A percentile compares a stretch with the other conserved stretches of the same genome.
phyloP scores from a whole-genome alignment of 2,797 vertebrate species.

The Masticophis lateralis region DNA sequence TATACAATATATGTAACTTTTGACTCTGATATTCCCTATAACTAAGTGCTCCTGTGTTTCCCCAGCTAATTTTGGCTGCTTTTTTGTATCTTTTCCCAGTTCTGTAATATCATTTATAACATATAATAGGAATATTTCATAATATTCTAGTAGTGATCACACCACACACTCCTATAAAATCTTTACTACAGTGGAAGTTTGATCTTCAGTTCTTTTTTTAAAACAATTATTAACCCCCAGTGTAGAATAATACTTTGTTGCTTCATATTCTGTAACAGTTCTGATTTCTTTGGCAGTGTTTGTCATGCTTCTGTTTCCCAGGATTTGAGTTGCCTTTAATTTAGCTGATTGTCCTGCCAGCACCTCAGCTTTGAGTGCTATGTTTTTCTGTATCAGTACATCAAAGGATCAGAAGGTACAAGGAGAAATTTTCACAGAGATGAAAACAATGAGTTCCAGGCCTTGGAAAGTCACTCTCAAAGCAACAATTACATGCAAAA shows the following conservation, averaged over 20 bases:
- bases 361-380: background rate
- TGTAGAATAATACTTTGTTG: background rate
- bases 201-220: background rate
- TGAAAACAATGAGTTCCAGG: constrained; percentile 30
- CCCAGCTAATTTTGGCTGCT: background rate
- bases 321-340: background rate
- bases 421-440: background rate
- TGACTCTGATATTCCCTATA: background rate
- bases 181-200: background rate
- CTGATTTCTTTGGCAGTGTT: background rate
- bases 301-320: background rate
- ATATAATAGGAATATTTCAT: background rate
- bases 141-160: background rate
- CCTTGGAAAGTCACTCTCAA: background rate
- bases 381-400: background rate
- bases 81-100: background rate
- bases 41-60: background rate
- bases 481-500: background rate
- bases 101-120: background rate
- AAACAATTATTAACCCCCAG: background rate
- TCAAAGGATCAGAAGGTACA: background rate
- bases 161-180: background rate
- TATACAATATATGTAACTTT: background rate
- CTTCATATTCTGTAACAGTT: background rate
- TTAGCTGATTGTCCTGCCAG: background rate